Evolutionary conservation across 2,797 vertebrate species (phyloP), one percentile per base, ranked within the genome.

Genomic region (Sphenopsis melanotis): DNA sequence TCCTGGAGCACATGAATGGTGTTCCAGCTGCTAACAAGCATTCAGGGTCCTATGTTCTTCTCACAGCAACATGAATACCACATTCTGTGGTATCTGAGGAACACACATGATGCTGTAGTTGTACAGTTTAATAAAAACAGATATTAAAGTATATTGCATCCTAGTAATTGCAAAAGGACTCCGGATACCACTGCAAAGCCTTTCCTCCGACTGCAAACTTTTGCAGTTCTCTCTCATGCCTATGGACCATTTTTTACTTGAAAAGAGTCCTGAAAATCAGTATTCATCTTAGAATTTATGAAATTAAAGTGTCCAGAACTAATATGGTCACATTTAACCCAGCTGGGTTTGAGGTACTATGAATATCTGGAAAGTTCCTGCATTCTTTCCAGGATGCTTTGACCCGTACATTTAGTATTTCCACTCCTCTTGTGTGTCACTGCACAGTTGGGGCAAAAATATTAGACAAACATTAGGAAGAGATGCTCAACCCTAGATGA

Each of bases 221-320:
- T 66, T 30, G 20, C 20, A n/a, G 18, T 29, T 74, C 39, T 68
- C 22, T 72, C 24, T 66, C 11, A 68, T 36, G 37, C 2, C 6
- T 24, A 4, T 21, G 27, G 6, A 79, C 12, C 4, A 29, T 32
- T 76, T 74, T 1, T 8, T 49, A 26, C 23, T 42, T 0, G 0
- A 42, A 50, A 74, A 72, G 16, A 53, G 11, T 8, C 9, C 61
- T 47, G 13, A n/a, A 78, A 56, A 52, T 36, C 11, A 29, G 39
- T 26, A 39, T 37, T 85, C 8, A 37, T 41, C 42, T 70, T 53
- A 9, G 4, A 66, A 64, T 63, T 68, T 55, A 36, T 11, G 21
- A 21, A 10, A 76, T 59, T 60, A 7, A 90, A 59, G 7, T 21
- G 3, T 49, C 32, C 30, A 29, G 30, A 57, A 52, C 6, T 3